Base-by-base conservation (phyloP, 2,113 vertebrate species). In the Corythoichthys intestinalis region DNA sequence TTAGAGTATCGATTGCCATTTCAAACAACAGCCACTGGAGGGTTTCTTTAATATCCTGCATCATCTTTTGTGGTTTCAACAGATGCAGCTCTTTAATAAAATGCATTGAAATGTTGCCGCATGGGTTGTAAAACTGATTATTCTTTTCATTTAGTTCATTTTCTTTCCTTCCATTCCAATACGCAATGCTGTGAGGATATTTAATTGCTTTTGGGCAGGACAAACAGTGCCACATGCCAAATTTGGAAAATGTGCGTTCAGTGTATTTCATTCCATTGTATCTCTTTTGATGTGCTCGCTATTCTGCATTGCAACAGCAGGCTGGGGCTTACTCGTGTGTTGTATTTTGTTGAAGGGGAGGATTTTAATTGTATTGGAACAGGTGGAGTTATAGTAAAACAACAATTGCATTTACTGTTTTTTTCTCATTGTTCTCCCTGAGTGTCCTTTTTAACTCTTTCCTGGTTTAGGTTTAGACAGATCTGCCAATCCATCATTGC, bases 401-500 rank as follows among this genome's bases (percentile, higher is more conserved):
- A 13, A 34, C 14, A 66, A 44, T 13, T 60, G 37, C 12, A 15
- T 12, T 62, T 28, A 6, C 8, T 48, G 8, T 63, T 67, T 38
- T 28, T 1, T n/a, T 39, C 20, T 57, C 9, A 52, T 52, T 44
- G 4, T 54, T 57, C 17, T 37, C 14, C 28, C 6, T 8, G 20
- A 58, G 20, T 68, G 69, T 38, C 5, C 1, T 57, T 37, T 58
- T 58, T 6, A 47, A 34, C 14, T 58, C 49, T 11, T 69, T 57
- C 47, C 49, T 14, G 2, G 8, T n/a, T 67, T 89, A 99, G 97
- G 89, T 98, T 98, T 91, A 92, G 97, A 44, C 87, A 93, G 80
- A 91, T 98, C 63, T 99, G 97, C 74, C 96, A 98, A 92, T 95
- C 95, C 63, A 85, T 98, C 80, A 98, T 98, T 1, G 94, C 96